Conservation (phyloP, 2,888 invertebrate species). For the Pseudeuparius sepicola region DNA sequence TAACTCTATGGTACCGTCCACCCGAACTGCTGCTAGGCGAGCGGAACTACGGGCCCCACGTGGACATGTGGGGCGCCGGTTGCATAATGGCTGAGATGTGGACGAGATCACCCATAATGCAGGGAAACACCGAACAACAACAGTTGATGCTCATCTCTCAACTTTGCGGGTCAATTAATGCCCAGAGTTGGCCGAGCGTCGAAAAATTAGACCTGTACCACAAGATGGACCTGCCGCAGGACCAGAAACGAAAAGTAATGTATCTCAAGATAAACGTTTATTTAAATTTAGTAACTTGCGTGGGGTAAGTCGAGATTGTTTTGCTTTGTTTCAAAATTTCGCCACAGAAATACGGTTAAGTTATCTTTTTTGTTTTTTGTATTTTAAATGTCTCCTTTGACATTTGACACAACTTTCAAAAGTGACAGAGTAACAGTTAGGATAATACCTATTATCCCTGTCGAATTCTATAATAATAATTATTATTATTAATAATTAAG, state of each 20-base stretch:
- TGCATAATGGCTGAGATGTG: conserved; percentile 99
- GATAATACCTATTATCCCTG: no score
- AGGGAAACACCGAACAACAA: conserved; percentile 93
- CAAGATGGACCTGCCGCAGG: conserved; percentile 78
- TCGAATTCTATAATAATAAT: no score
- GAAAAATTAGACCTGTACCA: conserved; percentile 80
- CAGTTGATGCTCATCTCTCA: conserved; percentile 92
- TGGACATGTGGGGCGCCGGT: conserved; percentile 96
- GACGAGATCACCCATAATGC: conserved; percentile 91
- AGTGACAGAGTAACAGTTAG: no score
- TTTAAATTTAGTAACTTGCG: background rate
- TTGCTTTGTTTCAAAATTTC: conserved; percentile 1
- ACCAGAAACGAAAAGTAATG: conserved; percentile 71
- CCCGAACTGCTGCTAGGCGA: conserved; percentile 66
- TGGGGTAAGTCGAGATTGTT: background rate
- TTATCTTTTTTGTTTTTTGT: no score
- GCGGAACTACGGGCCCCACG: conserved; percentile 91
- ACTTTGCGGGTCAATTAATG: conserved; percentile 90
- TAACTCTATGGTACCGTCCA: conserved; percentile 90
- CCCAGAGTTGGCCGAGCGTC: conserved; percentile 90
- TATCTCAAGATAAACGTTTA: no score
- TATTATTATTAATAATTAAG: no score
- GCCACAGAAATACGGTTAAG: no score
- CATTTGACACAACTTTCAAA: no score
- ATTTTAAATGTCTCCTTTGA: no score